Percentiles rank a stretch among this genome's conserved stretches.
Evolutionary conservation across 2,888 invertebrate species (phyloP).

Genomic region (Nomada flava): DNA sequence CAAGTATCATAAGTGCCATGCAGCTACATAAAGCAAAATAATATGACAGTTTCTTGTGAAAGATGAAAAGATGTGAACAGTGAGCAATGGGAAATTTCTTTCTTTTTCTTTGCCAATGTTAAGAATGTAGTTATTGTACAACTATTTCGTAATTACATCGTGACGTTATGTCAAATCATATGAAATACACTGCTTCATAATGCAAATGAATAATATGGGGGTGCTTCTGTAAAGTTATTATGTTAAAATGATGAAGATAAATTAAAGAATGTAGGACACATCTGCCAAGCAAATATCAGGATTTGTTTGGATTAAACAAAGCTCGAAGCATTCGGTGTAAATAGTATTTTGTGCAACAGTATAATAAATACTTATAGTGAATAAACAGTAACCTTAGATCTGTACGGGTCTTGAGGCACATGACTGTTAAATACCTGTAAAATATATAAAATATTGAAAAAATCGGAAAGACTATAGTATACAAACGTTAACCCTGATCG

Average conservation of each 20-base stretch:
- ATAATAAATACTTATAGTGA: constrained; percentile 71
- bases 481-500: constrained; percentile 40
- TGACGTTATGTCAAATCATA: neutral
- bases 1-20: constrained; percentile 32
- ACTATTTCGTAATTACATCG: neutral
- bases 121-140: constrained; percentile 2
- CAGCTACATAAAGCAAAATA: constrained; percentile 32
- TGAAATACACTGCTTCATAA: neutral
- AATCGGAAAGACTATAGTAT: constrained; percentile 44
- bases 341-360: constrained; percentile 44
- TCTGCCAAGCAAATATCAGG: constrained; percentile 52
- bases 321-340: constrained; percentile 55
- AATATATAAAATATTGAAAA: constrained; percentile 78
- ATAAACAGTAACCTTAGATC: constrained; percentile 94
- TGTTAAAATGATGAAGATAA: constrained; percentile 32
- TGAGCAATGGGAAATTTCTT: neutral
- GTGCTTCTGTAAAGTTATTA: neutral
- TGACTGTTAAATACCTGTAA: constrained; percentile 98
- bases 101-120: neutral
- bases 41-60: neutral
- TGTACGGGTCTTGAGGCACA: constrained; percentile 96
- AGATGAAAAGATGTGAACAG: neutral
- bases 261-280: constrained; percentile 11
- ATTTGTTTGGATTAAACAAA: constrained; percentile 36
- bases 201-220: constrained; percentile 10